Base-by-base conservation (phyloP, 2,797 vertebrate species). In the Cyclopterus lumpus region DNA sequence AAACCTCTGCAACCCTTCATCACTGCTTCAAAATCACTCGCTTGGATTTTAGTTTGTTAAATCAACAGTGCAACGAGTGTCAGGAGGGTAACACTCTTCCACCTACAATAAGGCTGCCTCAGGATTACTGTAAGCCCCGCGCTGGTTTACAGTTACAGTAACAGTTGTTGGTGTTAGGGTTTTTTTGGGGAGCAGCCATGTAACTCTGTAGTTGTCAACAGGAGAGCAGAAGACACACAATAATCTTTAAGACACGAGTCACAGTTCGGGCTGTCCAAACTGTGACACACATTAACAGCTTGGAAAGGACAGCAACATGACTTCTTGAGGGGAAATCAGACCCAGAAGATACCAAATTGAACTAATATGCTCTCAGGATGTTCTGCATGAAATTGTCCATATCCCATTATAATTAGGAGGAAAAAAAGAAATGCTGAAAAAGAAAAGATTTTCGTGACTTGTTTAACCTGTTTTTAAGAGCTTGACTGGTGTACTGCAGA, bases 171-270 rank as follows among this genome's bases (percentile, higher is more conserved):
- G 73, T 76, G 72, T 86, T 82, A 58, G 74, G 36, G 55, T 3
- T 48, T 79, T 90, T 83, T 88, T n/a, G n/a, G 62, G 67, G 71
- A 74, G 61, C 34, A 65, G 67, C 67, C 55, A n/a, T 70, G 68
- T 74, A 78, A 80, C 75, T 76, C 63, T 86, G 91, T 14, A 81
- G 81, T 81, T 66, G 69, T 83, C 86, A 81, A 73, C 75, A 86
- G 66, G 74, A 80, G 69, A 86, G 79, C 63, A 24, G 71, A 53
- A 67, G 70, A 74, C 90, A 83, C 92, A 90, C 60, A 12, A 3
- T 86, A 87, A 89, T 90, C 79, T 85, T 78, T 84, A 54, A 67
- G 85, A 82, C 64, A 72, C 92, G 91, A 94, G 83, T 93, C 92
- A 93, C 58, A 55, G 68, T 36, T 38, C 20, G 59, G 73, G 73